phyloP scores from a whole-genome alignment of 2,888 invertebrate genomes.

The Thysanoteuthis rhombus region DNA sequence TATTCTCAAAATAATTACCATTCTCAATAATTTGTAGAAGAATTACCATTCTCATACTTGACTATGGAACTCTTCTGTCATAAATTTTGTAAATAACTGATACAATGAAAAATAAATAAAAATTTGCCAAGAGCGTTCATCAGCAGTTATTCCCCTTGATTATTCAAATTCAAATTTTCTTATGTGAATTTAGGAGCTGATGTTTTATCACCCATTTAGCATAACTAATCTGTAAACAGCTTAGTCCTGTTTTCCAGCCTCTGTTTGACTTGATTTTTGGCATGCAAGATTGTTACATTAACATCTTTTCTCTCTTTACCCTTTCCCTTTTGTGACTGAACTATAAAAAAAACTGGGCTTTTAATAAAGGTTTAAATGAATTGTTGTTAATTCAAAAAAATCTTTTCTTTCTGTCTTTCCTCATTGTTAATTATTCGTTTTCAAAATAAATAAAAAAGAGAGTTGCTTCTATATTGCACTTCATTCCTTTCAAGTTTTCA shows the following conservation, averaged over 20 bases:
- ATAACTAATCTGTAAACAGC: too few species aligned
- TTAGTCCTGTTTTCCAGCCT: not conserved
- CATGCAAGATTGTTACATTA: not conserved
- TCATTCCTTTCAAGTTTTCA: not conserved
- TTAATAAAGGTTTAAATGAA: too few species aligned
- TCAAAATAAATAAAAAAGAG: not conserved
- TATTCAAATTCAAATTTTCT: too few species aligned
- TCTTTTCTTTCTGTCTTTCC: not conserved
- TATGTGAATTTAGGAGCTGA: too few species aligned
- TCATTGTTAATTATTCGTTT: not conserved
- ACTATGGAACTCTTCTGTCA: too few species aligned
- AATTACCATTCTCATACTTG: too few species aligned
- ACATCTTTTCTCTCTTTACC: not conserved
- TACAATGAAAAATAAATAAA: too few species aligned
- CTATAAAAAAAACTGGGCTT: not conserved
- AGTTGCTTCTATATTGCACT: not conserved
- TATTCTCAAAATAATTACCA: not conserved
- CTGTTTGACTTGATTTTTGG: not conserved
- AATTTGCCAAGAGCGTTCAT: too few species aligned
- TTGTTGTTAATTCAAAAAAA: not conserved
- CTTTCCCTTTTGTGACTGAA: not conserved
- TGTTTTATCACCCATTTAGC: too few species aligned
- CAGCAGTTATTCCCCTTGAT: too few species aligned
- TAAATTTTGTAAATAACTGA: too few species aligned
- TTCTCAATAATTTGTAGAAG: not conserved